Percentiles rank a stretch among this genome's conserved stretches.
Evolutionary conservation across 2,113 vertebrate species (phyloP).

Genomic region (Gambusia affinis): DNA sequence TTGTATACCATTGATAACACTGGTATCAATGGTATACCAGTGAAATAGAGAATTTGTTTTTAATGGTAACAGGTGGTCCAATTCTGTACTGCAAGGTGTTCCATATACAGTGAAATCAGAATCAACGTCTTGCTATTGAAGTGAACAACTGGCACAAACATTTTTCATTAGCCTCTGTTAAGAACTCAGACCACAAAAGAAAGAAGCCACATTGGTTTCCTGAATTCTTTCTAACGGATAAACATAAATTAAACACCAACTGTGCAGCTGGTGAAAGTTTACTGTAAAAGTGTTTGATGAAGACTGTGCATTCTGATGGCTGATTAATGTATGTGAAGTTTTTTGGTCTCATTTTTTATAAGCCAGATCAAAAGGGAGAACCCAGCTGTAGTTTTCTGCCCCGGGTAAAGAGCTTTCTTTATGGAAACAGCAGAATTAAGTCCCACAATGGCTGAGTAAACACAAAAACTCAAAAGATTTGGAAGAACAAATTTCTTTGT

Average conservation of each 20-base stretch:
- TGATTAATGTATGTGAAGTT: constrained; percentile 30
- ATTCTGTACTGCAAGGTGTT: not conserved
- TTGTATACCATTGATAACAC: not conserved
- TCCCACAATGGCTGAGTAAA: not conserved
- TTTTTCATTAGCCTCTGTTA: not conserved
- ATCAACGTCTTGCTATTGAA: not conserved
- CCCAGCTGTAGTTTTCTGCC: constrained; percentile 21
- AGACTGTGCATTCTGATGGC: constrained; percentile 29
- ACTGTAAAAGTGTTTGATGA: constrained; percentile 51
- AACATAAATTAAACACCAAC: constrained; percentile 59
- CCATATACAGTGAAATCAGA: not conserved
- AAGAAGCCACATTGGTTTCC: constrained; percentile 15
- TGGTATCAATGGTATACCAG: not conserved
- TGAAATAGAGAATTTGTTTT: not conserved
- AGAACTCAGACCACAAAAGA: not conserved
- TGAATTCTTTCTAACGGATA: constrained; percentile 45
- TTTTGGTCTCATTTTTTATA: constrained; percentile 20
- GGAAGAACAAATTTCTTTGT: not conserved
- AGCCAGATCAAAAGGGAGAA: constrained; percentile 41
- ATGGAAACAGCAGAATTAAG: not conserved
- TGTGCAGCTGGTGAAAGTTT: constrained; percentile 49
- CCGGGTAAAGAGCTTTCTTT: not conserved
- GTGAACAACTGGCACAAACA: constrained; percentile 13
- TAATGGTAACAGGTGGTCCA: not conserved
- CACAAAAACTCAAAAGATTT: not conserved